Evolutionary conservation across 1,140 invertebrate species (phyloP), one percentile per base, ranked within the genome.

Genomic region (Drosophila azteca): DNA sequence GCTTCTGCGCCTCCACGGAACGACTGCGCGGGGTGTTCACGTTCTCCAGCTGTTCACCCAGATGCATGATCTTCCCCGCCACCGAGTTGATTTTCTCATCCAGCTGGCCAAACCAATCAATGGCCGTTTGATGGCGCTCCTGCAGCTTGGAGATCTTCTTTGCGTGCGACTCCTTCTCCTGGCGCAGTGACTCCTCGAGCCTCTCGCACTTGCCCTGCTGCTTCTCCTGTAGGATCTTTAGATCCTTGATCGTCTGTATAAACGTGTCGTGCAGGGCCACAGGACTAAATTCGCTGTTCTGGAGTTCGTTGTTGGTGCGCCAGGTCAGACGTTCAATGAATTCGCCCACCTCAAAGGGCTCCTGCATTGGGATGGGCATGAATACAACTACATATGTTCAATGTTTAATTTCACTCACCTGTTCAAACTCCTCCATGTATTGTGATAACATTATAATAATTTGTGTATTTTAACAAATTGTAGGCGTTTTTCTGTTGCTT

Each of bases 291-390:
- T 96, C 93, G 57, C 93, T 93, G 26, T 93, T 94, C 17, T 93
- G 94, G 35, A 94, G 94, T 85, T 97, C 96, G 70, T 95, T 95
- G 77, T 97, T 96, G 41, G 97, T 97, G 87, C 97, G 94, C 96
- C 98, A 98, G 62, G 98, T 98, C 74, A 99, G 93, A 62, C 98
- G 93, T 92, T 99, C 98, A 1, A 99, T 98, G 94, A 99, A 99
- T 88, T 99, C 98, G 92, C 98, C 96, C 22, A 97, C 95, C 94
- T 99, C 97, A 92, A 99, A 99, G 1, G 98, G 97, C 90, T 99
- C 97, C 97, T 97, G 41, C 13, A 9, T 39, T 13, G 3, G 44
- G 45, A 3, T 0, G 1, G 5, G 6, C 9, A 45, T 11, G 11
- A 39, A 45, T 45, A 20, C 54, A 3, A 17, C 3, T 6, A 53